phyloP scores from a whole-genome alignment of 2,797 vertebrate genomes.

The Emydoidea blandingii region DNA sequence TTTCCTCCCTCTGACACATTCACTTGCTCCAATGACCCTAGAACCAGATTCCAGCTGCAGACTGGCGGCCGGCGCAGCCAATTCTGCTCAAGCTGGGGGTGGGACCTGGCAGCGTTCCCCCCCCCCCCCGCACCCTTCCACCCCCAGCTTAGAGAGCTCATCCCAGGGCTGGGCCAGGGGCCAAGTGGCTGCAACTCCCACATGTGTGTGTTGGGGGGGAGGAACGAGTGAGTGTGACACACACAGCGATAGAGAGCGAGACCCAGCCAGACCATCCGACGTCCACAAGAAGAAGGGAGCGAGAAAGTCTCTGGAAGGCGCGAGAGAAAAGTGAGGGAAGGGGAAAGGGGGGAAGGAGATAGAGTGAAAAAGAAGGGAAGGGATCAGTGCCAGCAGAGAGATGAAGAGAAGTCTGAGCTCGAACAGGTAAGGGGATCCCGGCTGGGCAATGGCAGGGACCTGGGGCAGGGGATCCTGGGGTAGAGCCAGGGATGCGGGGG shows the following conservation, averaged over 20 bases:
- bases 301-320: not conserved
- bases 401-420: not conserved
- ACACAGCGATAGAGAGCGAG: not conserved
- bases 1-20: not conserved
- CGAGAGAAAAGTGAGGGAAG: not conserved
- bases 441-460: not conserved
- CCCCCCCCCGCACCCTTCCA: not conserved
- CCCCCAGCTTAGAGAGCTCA: not conserved
- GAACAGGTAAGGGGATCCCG: not conserved
- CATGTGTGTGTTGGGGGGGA: not conserved
- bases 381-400: not conserved
- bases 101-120: not conserved
- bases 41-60: not conserved
- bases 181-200: not conserved
- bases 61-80: not conserved
- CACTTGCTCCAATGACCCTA: not conserved
- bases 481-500: not conserved
- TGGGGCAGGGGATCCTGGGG: not conserved
- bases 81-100: not conserved
- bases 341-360: not conserved
- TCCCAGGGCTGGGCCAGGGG: not conserved
- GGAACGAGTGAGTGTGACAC: not conserved
- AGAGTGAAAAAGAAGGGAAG: not conserved
- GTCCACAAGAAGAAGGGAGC: not conserved
- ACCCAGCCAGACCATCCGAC: not conserved